Evolutionary conservation across 2,797 vertebrate genomes (phyloP), one percentile per base, ranked within the genome.

Genomic region (Poeciliopsis turneri): DNA sequence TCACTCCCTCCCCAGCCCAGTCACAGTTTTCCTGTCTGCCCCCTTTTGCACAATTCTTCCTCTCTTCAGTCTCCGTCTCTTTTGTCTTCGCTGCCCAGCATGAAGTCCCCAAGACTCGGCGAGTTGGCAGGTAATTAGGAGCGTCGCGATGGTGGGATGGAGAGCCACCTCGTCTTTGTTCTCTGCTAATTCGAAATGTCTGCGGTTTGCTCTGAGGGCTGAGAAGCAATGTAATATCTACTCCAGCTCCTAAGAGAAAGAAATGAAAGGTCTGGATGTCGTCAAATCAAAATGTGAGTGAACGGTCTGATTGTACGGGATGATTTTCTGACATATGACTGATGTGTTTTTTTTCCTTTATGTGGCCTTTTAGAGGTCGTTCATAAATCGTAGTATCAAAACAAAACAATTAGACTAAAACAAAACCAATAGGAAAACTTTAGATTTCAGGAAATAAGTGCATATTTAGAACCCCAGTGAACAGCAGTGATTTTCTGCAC

Each of bases 61-160:
- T 82, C n/a, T 77, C 57, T 75, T 76, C 59, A 70, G 68, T 47
- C n/a, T 72, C 74, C 77, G 33, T 53, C 70, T 73, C 68, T 76
- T 74, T 10, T 74, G 78, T 81, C 75, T 85, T 82, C 79, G 76
- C 71, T 80, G 16, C 80, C 72, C 84, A 74, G 84, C 71, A 4
- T 82, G 87, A 79, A 78, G 79, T 83, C 77, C 77, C 39, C 5
- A 18, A 87, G 75, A 86, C 86, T 91, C 88, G 91, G 1, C 90
- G 89, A 90, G 92, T 88, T 84, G 89, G 92, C 89, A 93, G 91
- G 93, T 95, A 94, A 96, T 95, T 95, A 95, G 92, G 92, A 84
- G 75, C 64, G 74, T 85, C 59, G 30, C 76, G 79, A 86, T 78
- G 74, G 74, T 57, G 66, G 79, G 71, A 80, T 77, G 84, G 82